phyloP scores from a whole-genome alignment of 2,888 invertebrate species.

The Augochlorella aurata region DNA sequence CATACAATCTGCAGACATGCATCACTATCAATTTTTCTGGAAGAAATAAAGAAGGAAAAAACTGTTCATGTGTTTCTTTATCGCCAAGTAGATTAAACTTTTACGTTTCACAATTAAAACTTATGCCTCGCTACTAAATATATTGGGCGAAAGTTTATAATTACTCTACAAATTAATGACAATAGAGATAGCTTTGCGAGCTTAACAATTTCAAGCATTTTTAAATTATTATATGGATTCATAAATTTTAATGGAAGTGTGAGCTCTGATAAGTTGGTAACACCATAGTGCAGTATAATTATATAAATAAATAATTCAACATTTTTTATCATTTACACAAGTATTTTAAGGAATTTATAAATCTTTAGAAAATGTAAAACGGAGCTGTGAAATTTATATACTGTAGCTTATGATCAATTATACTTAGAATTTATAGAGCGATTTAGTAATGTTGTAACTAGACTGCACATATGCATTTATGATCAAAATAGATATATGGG shows the following conservation, averaged over 20 bases:
- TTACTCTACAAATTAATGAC: background rate
- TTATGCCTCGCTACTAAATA: background rate
- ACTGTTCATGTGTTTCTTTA: background rate
- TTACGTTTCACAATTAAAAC: background rate
- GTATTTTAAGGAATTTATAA: background rate
- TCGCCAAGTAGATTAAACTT: background rate
- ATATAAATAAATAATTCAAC: background rate
- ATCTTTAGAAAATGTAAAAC: background rate
- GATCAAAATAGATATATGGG: too few species aligned
- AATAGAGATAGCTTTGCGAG: background rate
- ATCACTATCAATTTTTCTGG: background rate
- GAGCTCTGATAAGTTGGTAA: background rate
- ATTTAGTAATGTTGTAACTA: too few species aligned
- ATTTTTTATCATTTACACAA: background rate
- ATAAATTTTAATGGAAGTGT: background rate
- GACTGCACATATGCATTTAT: too few species aligned
- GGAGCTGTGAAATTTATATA: background rate
- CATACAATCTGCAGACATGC: background rate
- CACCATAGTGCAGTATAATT: background rate
- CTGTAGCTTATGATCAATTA: background rate
- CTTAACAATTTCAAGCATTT: background rate
- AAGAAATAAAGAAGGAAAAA: background rate
- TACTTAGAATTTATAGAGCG: background rate
- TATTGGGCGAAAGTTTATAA: background rate
- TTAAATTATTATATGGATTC: background rate